These are phyloP conservation scores for Melangyna quadrimaculata DNA, from an alignment of 2,888 invertebrate genomes.

Conservation along the genomic window DNA sequence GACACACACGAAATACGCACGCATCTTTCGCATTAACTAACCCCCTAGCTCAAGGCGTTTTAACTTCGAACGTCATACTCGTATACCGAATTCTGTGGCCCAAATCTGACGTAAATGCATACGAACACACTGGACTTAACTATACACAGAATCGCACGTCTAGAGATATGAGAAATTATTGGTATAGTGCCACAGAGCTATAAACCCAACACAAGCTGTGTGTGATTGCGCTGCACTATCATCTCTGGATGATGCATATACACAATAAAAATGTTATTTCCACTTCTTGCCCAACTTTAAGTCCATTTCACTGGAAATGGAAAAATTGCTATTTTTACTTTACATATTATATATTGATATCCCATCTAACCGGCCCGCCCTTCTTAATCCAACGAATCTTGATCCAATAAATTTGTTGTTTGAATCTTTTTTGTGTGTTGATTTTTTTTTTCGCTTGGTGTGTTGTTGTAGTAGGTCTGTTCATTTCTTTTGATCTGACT, in stretches of 20 bases:
- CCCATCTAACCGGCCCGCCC: slow-evolving; percentile 71
- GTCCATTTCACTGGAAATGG: slow-evolving; percentile 58
- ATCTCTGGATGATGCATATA: slow-evolving; percentile 18
- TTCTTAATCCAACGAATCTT: slow-evolving; percentile 61
- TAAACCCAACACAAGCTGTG: not conserved
- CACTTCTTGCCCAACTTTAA: slow-evolving; percentile 60
- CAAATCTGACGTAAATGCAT: slow-evolving; percentile 71
- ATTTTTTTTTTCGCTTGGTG: not conserved
- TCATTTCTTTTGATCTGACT: slow-evolving; percentile 52
- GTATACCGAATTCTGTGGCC: slow-evolving; percentile 65
- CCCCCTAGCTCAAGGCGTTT: slow-evolving; percentile 14
- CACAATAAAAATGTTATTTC: slow-evolving; percentile 39
- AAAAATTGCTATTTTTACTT: slow-evolving; percentile 70
- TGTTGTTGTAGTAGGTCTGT: slow-evolving; percentile 15
- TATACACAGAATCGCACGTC: slow-evolving; percentile 29
- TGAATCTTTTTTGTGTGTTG: slow-evolving; percentile 16
- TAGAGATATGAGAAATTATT: slow-evolving; percentile 62
- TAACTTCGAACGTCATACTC: slow-evolving; percentile 7
- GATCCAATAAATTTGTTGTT: slow-evolving; percentile 71
- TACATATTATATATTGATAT: slow-evolving; percentile 64
- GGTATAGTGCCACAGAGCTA: slow-evolving; percentile 29
- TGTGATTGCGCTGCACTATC: slow-evolving; percentile 45
- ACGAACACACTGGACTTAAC: slow-evolving; percentile 23
- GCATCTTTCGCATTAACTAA: slow-evolving; percentile 16
- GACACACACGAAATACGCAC: slow-evolving; percentile 9